A percentile compares a stretch with the other conserved stretches of the same genome.
Evolutionary conservation across 2,888 invertebrate genomes (phyloP).

Genomic region (Ethmia dodecea): DNA sequence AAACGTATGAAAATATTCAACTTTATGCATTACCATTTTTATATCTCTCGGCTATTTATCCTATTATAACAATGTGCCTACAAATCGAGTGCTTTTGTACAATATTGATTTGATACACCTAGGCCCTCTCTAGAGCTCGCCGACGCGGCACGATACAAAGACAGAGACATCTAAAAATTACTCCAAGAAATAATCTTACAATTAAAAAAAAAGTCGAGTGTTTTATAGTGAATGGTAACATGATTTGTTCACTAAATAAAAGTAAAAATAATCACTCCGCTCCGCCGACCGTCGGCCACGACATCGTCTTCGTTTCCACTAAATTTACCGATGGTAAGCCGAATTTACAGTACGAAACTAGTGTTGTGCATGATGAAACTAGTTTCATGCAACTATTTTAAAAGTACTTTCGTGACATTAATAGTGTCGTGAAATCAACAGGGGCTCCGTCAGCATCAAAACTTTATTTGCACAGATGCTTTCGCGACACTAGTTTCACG

Average conservation of each 20-base stretch:
- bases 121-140: slow-evolving; percentile 26
- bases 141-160: slow-evolving; percentile 15
- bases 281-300: neutral
- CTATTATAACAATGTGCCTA: slow-evolving; percentile 72
- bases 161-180: slow-evolving; percentile 41
- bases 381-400: too few relatives aligned
- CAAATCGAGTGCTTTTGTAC: slow-evolving; percentile 69
- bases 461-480: too few relatives aligned
- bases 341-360: too few relatives aligned
- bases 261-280: slow-evolving; percentile 23
- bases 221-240: slow-evolving; percentile 73
- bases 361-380: too few relatives aligned
- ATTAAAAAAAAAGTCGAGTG: slow-evolving; percentile 56
- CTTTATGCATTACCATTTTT: slow-evolving; percentile 63
- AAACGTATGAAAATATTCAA: slow-evolving; percentile 75
- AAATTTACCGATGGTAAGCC: too few relatives aligned
- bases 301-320: too few relatives aligned
- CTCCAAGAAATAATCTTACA: slow-evolving; percentile 52
- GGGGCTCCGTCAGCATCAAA: too few relatives aligned
- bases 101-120: slow-evolving; percentile 56
- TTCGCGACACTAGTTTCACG: too few relatives aligned
- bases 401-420: too few relatives aligned
- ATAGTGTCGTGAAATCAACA: too few relatives aligned
- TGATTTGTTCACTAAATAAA: slow-evolving; percentile 69
- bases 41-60: slow-evolving; percentile 65